These are phyloP conservation scores for Ctenoplectra terminalis DNA, from an alignment of 1,140 invertebrate genomes.

Conservation along the genomic window DNA sequence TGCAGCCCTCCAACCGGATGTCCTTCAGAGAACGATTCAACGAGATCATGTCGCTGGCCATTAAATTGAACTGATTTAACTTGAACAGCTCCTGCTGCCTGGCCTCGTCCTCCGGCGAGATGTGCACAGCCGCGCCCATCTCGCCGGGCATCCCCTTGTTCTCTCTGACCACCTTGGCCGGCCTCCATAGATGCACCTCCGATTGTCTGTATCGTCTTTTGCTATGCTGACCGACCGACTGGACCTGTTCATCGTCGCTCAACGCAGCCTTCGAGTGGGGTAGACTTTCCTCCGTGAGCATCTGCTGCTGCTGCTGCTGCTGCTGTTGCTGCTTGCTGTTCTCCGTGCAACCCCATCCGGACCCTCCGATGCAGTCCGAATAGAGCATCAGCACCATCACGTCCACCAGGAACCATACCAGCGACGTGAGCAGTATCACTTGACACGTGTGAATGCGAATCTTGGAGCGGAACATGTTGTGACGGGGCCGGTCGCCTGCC, in stretches of 20 bases:
- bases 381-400: conserved; percentile 96
- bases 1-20: conserved; percentile 94
- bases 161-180: conserved; percentile 87
- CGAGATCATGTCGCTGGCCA: conserved; percentile 99
- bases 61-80: conserved; percentile 98
- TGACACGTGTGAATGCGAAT: conserved; percentile 96
- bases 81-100: conserved; percentile 98
- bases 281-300: conserved; percentile 52
- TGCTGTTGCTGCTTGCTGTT: conserved; percentile 56
- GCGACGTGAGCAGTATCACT: conserved; percentile 95
- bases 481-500: conserved; percentile 59
- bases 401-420: conserved; percentile 97
- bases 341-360: conserved; percentile 86
- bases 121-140: conserved; percentile 93
- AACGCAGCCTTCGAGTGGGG: conserved; percentile 45
- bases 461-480: conserved; percentile 92
- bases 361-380: conserved; percentile 92
- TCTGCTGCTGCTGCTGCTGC: background rate
- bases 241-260: conserved; percentile 42
- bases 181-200: conserved; percentile 88
- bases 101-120: conserved; percentile 92
- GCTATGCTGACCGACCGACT: conserved; percentile 26
- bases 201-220: conserved; percentile 78
- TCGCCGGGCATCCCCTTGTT: conserved; percentile 91
- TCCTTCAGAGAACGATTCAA: conserved; percentile 97